Evolutionary conservation across 1,140 invertebrate genomes (phyloP).

Genomic region (Anoplophora glabripennis): DNA sequence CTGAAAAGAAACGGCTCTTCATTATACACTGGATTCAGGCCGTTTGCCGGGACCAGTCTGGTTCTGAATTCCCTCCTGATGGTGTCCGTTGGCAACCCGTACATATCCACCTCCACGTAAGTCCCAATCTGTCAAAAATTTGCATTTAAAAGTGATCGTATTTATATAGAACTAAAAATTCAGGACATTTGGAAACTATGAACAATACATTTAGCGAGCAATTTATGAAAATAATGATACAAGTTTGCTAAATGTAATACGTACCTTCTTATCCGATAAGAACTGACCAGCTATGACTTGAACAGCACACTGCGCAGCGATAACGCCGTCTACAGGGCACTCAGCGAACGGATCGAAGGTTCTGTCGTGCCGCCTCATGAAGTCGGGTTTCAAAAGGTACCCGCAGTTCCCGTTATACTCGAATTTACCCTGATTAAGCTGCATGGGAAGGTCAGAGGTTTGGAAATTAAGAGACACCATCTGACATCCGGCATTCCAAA

Average conservation of each 20-base stretch:
- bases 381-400: conserved; percentile 97
- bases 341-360: conserved; percentile 99
- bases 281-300: conserved; percentile 99
- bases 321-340: conserved; percentile 98
- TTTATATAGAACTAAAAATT: neutral
- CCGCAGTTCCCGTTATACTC: conserved; percentile 97
- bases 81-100: conserved; percentile 97
- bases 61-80: conserved; percentile 98
- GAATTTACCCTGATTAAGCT: conserved; percentile 99
- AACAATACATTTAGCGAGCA: neutral
- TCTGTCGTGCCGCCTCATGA: conserved; percentile 94
- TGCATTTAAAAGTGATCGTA: neutral
- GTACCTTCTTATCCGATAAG: conserved; percentile 94
- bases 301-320: conserved; percentile 96
- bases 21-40: conserved; percentile 96
- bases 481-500: conserved; percentile 90
- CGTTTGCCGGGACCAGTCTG: conserved; percentile 92
- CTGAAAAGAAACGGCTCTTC: conserved; percentile 97
- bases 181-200: neutral
- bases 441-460: conserved; percentile 98
- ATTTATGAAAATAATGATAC: neutral
- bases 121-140: conserved; percentile 67
- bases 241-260: neutral
- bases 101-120: conserved; percentile 99
- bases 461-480: conserved; percentile 99